Evolutionary conservation across 2,113 vertebrate genomes (phyloP).

Genomic region (Pachycephala philippinensis): DNA sequence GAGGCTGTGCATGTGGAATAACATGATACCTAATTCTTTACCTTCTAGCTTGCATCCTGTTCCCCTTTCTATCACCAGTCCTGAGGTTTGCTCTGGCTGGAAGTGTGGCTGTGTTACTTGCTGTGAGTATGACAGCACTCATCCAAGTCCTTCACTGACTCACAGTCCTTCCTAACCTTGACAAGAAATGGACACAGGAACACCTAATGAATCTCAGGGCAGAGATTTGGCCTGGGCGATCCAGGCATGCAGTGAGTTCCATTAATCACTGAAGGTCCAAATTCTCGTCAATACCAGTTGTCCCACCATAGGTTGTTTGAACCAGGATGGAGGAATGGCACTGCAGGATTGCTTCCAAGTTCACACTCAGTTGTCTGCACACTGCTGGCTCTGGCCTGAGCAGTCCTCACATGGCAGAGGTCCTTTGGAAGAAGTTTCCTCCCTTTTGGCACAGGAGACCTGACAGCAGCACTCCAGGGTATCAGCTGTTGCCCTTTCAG

Average conservation of each 20-base stretch:
- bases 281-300: neutral
- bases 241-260: neutral
- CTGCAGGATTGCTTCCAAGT: neutral
- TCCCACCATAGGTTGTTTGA: neutral
- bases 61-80: neutral
- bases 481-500: neutral
- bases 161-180: neutral
- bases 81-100: neutral
- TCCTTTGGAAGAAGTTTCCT: neutral
- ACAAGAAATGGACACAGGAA: neutral
- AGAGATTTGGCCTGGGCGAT: neutral
- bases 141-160: neutral
- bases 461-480: neutral
- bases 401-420: neutral
- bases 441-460: neutral
- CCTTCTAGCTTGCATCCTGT: neutral
- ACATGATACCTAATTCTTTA: neutral
- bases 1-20: neutral
- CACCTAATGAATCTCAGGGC: neutral
- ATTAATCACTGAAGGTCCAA: neutral
- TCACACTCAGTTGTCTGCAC: accelerated
- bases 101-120: accelerated
- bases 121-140: neutral
- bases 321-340: neutral
- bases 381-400: neutral